Base-by-base conservation (phyloP, 2,113 vertebrate genomes). In the Campylomormyrus tamandua region DNA sequence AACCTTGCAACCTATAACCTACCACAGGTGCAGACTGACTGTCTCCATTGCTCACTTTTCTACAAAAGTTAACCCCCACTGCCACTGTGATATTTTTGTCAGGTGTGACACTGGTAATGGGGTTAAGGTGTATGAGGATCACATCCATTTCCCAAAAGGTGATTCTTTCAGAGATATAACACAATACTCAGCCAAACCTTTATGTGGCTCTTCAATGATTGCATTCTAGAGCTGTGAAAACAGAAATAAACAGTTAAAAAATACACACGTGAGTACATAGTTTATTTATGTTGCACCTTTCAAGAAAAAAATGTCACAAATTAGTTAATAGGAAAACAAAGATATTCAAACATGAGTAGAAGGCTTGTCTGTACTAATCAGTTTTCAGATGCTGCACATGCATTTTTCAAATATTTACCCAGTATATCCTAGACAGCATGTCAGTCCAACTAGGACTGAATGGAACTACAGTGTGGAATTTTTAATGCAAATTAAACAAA, bases 71-170 rank as follows among this genome's bases (percentile, higher is more conserved):
- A 84, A 45, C 83, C 83, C 39, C 42, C 45, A 48, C 83, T 84
- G 42, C 39, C 83, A 15, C 49, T 50, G n/a, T 84, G 83, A 46
- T 84, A 84, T 84, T 84, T 84, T 24, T n/a, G 83, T 48, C 39
- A 48, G 17, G 42, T 84, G 83, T 48, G 83, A 45, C 19, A 21
- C 9, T 48, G 24, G 83, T n/a, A 48, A 84, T 84, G 45, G 83
- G 80, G 42, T 84, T 84, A 84, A 17, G 83, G 45, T 84, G 21
- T 13, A 84, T 84, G 45, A 24, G 80, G 80, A 24, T 84, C 80
- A 84, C 80, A 84, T 84, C 42, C 45, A 84, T 84, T 84, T 84
- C 45, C 80, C 39, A 8, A 84, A 83, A 48, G 80, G 80, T 84
- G 39, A 84, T 46, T 11, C 21, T 84, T 17, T 84, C 83, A 84